Percentiles rank a stretch among this genome's conserved stretches.
These are phyloP conservation scores for Polypedilum vanderplanki DNA, from an alignment of 1,140 invertebrate species.

Conservation along the genomic window DNA sequence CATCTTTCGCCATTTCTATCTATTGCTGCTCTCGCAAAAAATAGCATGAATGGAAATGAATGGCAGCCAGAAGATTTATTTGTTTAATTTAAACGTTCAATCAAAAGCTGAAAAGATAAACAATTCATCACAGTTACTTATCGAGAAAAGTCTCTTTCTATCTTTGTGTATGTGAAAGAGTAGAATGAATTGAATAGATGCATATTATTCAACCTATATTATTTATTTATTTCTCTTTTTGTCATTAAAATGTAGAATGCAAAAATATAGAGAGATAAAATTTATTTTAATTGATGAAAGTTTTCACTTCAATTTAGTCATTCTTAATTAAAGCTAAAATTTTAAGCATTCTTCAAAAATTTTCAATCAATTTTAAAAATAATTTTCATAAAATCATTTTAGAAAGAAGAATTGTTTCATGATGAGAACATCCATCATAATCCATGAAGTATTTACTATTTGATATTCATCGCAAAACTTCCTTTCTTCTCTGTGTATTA, in stretches of 20 bases:
- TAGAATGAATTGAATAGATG: not conserved
- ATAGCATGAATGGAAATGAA: constrained; percentile 1
- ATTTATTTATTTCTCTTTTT: not conserved
- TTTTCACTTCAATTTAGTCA: too few relatives aligned
- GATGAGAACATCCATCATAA: not conserved
- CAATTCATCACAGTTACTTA: constrained; percentile 7
- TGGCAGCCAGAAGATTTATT: not conserved
- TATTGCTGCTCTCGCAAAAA: too few relatives aligned
- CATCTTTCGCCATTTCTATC: not conserved
- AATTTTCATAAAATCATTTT: too few relatives aligned
- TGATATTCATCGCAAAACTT: not conserved
- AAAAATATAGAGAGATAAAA: not conserved
- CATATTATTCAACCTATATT: not conserved
- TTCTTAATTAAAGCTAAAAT: too few relatives aligned
- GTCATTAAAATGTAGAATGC: not conserved
- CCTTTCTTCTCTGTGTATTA: not conserved
- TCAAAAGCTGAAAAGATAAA: constrained; percentile 8
- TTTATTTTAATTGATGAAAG: not conserved
- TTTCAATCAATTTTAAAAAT: too few relatives aligned
- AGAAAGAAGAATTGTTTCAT: too few relatives aligned
- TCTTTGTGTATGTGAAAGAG: not conserved
- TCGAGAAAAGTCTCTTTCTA: not conserved
- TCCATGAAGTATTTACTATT: not conserved
- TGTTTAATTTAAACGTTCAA: not conserved
- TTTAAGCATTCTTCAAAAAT: not conserved